Evolutionary conservation across 2,113 vertebrate species (phyloP).

Genomic region (rabbit (Oryctolagus cuniculus)): mOryCun1.1 NC_091439.1:36137501-36138000

Average conservation of each 20-base stretch:
- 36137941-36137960: too few species aligned
- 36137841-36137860: neutral
- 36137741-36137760: slow-evolving; percentile 14
- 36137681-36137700: slow-evolving; percentile 55
- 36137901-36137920: neutral
- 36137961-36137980: too few species aligned
- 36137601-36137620: slow-evolving; percentile 51
- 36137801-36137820: neutral
- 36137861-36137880: neutral
- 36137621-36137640: slow-evolving; percentile 55
- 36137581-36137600: slow-evolving; percentile 49
- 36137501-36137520: slow-evolving; percentile 26
- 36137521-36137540: slow-evolving; percentile 50
- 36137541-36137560: slow-evolving; percentile 43
- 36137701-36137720: neutral
- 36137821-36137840: neutral
- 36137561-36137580: slow-evolving; percentile 69
- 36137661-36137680: neutral
- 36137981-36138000: too few species aligned
- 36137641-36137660: slow-evolving; percentile 52
- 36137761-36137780: neutral
- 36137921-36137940: neutral
- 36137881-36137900: neutral
- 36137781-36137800: neutral
- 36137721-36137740: neutral